These are phyloP conservation scores for Sarcophaga carnaria DNA, from an alignment of 2,888 invertebrate species.

Conservation along the genomic window DNA sequence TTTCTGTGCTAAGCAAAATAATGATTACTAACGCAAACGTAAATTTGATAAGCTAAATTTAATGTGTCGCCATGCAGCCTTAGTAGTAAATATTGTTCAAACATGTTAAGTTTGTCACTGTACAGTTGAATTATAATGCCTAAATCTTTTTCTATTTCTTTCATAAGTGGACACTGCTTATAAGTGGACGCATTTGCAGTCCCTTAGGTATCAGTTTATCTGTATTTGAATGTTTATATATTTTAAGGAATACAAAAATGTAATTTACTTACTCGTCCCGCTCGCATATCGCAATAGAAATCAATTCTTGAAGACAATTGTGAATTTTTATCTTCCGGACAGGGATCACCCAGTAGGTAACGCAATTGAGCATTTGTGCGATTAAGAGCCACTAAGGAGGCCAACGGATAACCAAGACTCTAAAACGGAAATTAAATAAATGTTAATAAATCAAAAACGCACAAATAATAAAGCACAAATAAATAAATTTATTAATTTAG, in stretches of 20 bases:
- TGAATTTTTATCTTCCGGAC: conserved; percentile 75
- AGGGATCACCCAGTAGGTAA: conserved; percentile 78
- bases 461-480: conserved; percentile 3
- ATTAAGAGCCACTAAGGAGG: conserved; percentile 75
- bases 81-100: no score
- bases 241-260: background rate
- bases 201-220: no score
- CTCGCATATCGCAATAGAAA: conserved; percentile 78
- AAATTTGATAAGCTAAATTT: no score
- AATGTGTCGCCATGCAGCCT: no score
- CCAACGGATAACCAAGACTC: conserved; percentile 80
- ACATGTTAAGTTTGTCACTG: no score
- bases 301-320: conserved; percentile 77
- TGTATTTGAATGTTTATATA: no score
- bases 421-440: conserved; percentile 69
- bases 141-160: no score
- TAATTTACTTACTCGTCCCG: conserved; percentile 78
- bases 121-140: no score
- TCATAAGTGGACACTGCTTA: no score
- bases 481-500: conserved; percentile 3
- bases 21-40: no score
- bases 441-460: background rate
- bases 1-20: no score
- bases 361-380: conserved; percentile 77
- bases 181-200: no score